Percentiles rank a stretch among this genome's conserved stretches.
phyloP scores from a whole-genome alignment of 2,113 vertebrate species.

The Taxidea taxus region DNA sequence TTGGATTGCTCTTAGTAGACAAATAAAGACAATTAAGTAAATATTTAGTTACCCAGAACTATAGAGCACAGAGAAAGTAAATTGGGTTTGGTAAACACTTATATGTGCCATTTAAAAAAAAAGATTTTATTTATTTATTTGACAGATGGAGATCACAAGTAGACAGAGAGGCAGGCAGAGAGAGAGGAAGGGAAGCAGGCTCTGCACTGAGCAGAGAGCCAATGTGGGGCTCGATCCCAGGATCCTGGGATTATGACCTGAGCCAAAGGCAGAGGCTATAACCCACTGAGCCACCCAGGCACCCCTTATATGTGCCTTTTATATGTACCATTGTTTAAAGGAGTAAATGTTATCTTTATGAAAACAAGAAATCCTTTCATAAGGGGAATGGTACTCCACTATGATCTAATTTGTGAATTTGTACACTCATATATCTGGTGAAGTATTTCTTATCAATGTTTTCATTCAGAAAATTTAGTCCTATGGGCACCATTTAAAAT shows the following conservation, averaged over 20 bases:
- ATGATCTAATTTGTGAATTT: slow-evolving; percentile 9
- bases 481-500: not conserved
- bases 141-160: no score
- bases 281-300: no score
- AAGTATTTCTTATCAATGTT: not conserved
- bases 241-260: no score
- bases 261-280: no score
- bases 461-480: not conserved
- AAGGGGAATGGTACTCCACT: not conserved
- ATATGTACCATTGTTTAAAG: not conserved
- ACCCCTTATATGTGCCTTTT: not conserved
- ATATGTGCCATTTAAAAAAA: not conserved
- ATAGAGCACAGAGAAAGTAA: not conserved
- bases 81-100: not conserved
- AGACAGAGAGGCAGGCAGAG: no score
- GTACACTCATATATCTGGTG: not conserved
- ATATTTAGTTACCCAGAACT: not conserved
- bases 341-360: not conserved
- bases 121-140: no score
- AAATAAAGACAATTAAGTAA: not conserved
- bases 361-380: not conserved
- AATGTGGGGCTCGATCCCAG: no score
- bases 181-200: no score
- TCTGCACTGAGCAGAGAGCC: no score
- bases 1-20: not conserved